phyloP scores from a whole-genome alignment of 2,797 vertebrate species.

The Etheostoma nigrum region DNA sequence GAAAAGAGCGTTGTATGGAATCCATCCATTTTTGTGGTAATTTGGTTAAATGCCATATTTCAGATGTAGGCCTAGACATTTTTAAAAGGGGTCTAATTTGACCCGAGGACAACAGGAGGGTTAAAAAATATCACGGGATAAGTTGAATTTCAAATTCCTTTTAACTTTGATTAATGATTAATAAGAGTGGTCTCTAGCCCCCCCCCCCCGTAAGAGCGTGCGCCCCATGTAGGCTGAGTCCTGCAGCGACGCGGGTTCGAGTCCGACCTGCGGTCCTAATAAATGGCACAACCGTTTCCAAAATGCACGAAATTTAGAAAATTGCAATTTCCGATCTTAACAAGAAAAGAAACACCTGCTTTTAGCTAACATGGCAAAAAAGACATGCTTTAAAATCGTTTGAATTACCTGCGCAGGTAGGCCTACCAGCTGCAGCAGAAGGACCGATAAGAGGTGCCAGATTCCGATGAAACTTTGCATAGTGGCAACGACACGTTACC shows the following conservation, averaged over 20 bases:
- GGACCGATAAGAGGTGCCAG: constrained; percentile 45
- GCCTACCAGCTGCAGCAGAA: constrained; percentile 52
- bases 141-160: not conserved
- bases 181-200: too few species aligned
- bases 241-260: too few species aligned
- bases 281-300: not conserved
- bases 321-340: not conserved
- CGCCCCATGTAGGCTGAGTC: too few species aligned
- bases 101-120: too few species aligned
- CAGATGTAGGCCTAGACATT: too few species aligned
- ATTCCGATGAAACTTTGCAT: constrained; percentile 54
- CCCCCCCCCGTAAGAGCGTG: too few species aligned
- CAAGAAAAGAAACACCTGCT: not conserved
- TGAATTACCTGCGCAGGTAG: constrained; percentile 75
- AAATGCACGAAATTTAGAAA: not conserved
- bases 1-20: too few species aligned
- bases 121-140: not conserved
- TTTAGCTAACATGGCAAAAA: not conserved
- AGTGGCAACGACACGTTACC: not conserved
- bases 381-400: not conserved
- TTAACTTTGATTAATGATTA: not conserved
- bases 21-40: too few species aligned
- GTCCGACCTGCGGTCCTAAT: too few species aligned
- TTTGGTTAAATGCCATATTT: too few species aligned
- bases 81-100: too few species aligned